Conservation (phyloP, 2,797 vertebrate species). For the Pteronotus mesoamericanus region DNA sequence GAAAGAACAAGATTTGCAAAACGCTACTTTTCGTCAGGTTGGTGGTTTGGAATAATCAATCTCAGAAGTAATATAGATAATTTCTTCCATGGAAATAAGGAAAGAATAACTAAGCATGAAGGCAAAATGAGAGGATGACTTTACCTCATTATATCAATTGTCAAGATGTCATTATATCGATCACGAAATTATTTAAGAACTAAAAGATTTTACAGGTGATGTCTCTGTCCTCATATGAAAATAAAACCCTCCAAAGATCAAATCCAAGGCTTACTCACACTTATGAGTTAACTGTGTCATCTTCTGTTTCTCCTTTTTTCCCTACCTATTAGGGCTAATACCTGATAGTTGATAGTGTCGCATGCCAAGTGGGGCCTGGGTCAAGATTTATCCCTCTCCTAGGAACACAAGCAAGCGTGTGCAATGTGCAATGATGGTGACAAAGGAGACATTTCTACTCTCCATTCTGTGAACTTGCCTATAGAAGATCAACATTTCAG, state of each 20-base stretch:
- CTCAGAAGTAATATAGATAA: background rate
- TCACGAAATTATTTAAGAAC: background rate
- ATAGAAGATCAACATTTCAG: background rate
- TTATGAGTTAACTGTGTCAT: background rate
- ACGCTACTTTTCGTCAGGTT: background rate
- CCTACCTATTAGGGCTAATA: background rate
- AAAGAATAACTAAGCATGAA: background rate
- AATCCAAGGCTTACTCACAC: background rate
- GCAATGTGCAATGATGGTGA: accelerated
- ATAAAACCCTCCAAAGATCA: background rate
- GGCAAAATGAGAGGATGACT: background rate
- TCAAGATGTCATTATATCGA: background rate
- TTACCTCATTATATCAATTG: background rate
- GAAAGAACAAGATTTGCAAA: background rate
- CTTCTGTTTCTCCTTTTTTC: accelerated
- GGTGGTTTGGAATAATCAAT: background rate
- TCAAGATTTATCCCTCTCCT: background rate
- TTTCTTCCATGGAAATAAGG: conserved; percentile 2
- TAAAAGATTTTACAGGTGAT: background rate
- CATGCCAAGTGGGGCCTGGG: background rate
- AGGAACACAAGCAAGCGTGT: accelerated
- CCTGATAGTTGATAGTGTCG: background rate
- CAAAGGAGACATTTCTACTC: background rate
- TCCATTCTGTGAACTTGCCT: background rate
- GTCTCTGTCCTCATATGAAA: background rate